Evolutionary conservation across 2,888 invertebrate genomes (phyloP).

Genomic region (Xylota sylvarum): DNA sequence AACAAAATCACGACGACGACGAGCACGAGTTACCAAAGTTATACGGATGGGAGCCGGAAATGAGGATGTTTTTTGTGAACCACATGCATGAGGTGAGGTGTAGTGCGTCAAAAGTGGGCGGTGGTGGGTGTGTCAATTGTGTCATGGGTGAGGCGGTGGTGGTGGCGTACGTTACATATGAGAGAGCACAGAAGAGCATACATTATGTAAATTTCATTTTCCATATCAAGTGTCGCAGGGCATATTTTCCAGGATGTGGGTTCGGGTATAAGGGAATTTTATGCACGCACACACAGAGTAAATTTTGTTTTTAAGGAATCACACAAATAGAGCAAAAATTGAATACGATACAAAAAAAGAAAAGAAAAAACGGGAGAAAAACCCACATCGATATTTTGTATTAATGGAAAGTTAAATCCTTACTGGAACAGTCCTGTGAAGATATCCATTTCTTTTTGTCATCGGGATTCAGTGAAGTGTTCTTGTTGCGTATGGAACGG

Average conservation of each 20-base stretch:
- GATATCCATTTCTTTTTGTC: slow-evolving; percentile 97
- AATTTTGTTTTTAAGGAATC: slow-evolving; percentile 18
- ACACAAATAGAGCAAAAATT: slow-evolving; percentile 54
- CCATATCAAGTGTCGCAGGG: slow-evolving; percentile 42
- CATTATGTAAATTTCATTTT: slow-evolving; percentile 57
- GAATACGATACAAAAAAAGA: slow-evolving; percentile 52
- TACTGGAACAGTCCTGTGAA: slow-evolving; percentile 96
- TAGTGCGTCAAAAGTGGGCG: slow-evolving; percentile 37
- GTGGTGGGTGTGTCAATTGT: slow-evolving; percentile 11
- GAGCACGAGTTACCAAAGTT: slow-evolving; percentile 59
- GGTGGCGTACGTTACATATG: slow-evolving; percentile 18
- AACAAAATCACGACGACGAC: slow-evolving; percentile 42
- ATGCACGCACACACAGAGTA: slow-evolving; percentile 42
- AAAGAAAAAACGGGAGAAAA: slow-evolving; percentile 78
- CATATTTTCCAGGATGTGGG: slow-evolving; percentile 50
- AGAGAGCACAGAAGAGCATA: slow-evolving; percentile 36
- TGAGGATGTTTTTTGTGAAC: slow-evolving; percentile 19
- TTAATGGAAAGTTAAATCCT: slow-evolving; percentile 84
- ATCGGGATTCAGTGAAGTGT: slow-evolving; percentile 92
- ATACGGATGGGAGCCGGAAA: slow-evolving; percentile 60
- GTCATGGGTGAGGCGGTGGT: slow-evolving; percentile 25
- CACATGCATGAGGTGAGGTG: slow-evolving; percentile 54
- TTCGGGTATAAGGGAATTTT: slow-evolving; percentile 32
- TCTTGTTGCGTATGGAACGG: slow-evolving; percentile 93
- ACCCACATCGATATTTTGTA: slow-evolving; percentile 84